Base-by-base conservation (phyloP, 2,797 vertebrate species). In the Anableps anableps region DNA sequence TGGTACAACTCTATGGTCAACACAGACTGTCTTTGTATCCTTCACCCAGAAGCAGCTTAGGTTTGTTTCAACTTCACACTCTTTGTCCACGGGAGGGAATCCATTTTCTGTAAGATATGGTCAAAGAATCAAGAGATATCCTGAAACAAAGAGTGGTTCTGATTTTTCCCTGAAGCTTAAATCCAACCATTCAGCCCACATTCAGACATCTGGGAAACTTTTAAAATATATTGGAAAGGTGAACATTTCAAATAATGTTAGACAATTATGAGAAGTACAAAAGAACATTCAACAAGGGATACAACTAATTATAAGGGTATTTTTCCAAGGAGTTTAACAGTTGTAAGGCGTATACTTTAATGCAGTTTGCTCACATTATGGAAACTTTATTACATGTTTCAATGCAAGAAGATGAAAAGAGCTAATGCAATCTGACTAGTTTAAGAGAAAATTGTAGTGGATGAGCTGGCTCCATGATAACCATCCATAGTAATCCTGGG, bases 401-500 rank as follows among this genome's bases (percentile, higher is more conserved):
- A 58, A 58, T 58, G n/a, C n/a, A 10, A 21, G 6, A 13, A 10
- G 29, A 36, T 73, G 47, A 73, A 34, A 31, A 31, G 16, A 50
- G 66, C 50, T 7, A 11, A 43, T 11, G 50, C 1, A 5, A 17
- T 76, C 26, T 66, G 72, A 55, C 13, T 13, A 29, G 50, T 51
- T n/a, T 31, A 13, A 51, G n/a, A 45, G 29, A 38, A 43, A 41
- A 38, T 76, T 84, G 72, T n/a, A 55, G 53, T 55, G 55, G 62
- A 68, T 80, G 88, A 90, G 86, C 83, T 86, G 86, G 81, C 80
- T 83, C 70, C 41, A 43, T 62, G 58, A 62, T 34, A 34, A 62
- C 58, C 29, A 34, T 62, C 72, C 79, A 26, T 78, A 62, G 62
- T 82, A 86, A 88, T 89, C 86, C 85, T 4, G 51, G 85, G 89